Evolutionary conservation across 1,140 invertebrate genomes (phyloP), one percentile per base, ranked within the genome.

Genomic region (Pogonomyrmex barbatus): DNA sequence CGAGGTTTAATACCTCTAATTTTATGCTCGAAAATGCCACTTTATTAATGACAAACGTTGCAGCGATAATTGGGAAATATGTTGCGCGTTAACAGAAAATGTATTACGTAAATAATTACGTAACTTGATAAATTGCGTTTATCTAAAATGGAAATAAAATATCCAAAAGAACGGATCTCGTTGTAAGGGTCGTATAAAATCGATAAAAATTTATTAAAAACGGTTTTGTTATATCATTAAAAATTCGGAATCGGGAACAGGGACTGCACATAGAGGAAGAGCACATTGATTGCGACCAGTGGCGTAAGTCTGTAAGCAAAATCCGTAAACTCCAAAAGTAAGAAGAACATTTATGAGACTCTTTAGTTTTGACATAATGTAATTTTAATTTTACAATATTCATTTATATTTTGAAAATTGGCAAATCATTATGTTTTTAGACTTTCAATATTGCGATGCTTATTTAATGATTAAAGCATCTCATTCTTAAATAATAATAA

Each of bases 161-260:
- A 73, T 71, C 67, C 47, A 30, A 45, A 52, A 65, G 45, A 17
- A 73, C 52, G 67, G 52, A 60, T 73, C 67, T 73, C 17, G 52
- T 47, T 30, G 54, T 12, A 54, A 58, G 39, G 54, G n/a, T 47
- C 6, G 79, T 30, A n/a, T n/a, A n/a, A n/a, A n/a, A n/a, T n/a
- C n/a, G 79, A 82, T 82, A 82, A 82, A 81, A 82, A 82, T 82
- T 82, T 52, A 82, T 82, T 60, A 82, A 82, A 47, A 71, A 82
- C 17, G 30, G 42, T 58, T 82, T 73, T 82, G 52, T 82, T 73
- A 73, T 82, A 73, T 47, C 67, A 42, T 73, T 39, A 82, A 82
- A 65, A 82, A 73, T 81, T 81, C 65, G n/a, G 17, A 67, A 63
- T 77, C 73, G 39, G 50, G 56, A 60, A 56, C 71, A 50, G 36